Evolutionary conservation across 2,888 invertebrate genomes (phyloP), one percentile per base, ranked within the genome.

Genomic region (Megalurothrips usitatus): DNA sequence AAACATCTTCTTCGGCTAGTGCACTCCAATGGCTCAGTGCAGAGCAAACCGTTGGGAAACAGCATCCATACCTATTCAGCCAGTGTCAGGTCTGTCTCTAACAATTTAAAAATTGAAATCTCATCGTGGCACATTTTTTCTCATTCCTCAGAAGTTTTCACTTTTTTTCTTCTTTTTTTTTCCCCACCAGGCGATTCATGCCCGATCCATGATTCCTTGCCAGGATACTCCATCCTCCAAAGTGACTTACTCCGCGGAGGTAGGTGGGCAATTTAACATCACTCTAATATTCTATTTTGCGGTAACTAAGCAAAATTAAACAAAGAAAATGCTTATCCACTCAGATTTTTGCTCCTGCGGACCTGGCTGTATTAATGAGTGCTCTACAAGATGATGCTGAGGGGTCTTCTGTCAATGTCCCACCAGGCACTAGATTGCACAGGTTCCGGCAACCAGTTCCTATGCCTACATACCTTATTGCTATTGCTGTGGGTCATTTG

Each of bases 161-260:
- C 17, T 1, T 19, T 58, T 17, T 14, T 58, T 58, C 14, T 17
- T 1, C 14, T 58, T 17, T 14, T 58, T 58, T 58, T 17, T 58
- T 58, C 14, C 58, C 58, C 6, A 14, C 34, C 86, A 94, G 92
- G 93, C 95, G 2, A 96, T 96, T 84, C 95, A 96, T 88, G 95
- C 96, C 0, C 91, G 97, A 79, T 95, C 97, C 3, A 91, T 97
- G 84, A 84, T 97, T 3, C 98, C 98, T 0, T 97, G 97, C 85
- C 97, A 98, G 89, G 96, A 98, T 89, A 93, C 96, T 0, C 97
- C 98, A 0, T 91, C 92, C 0, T 94, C 97, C 0, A 98, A 98
- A 88, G 92, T 93, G 84, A 93, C 94, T 0, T 98, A 96, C 86
- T 90, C 91, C 81, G 95, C 96, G 11, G 90, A 86, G 87, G 90